These are phyloP conservation scores for Alces alces DNA, from an alignment of 2,113 vertebrate genomes.

Conservation along the genomic window DNA sequence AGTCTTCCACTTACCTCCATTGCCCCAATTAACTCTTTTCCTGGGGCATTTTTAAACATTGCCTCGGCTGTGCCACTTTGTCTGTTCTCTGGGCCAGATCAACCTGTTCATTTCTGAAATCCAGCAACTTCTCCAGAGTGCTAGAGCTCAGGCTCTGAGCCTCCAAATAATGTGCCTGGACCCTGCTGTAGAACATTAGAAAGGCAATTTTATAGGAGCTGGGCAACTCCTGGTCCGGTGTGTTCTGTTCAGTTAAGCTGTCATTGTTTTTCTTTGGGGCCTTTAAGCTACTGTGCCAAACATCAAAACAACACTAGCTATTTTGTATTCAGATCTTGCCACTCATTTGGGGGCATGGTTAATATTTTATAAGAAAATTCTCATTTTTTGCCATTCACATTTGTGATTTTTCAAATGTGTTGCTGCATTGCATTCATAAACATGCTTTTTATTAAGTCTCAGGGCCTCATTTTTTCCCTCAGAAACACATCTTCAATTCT, in stretches of 20 bases:
- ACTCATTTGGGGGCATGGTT: conserved; percentile 67
- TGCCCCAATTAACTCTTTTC: conserved; percentile 56
- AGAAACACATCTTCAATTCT: conserved; percentile 43
- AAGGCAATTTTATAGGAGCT: conserved; percentile 58
- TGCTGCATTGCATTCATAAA: conserved; percentile 62
- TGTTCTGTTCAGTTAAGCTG: conserved; percentile 60
- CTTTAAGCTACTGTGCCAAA: conserved; percentile 65
- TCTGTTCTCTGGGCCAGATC: conserved; percentile 42
- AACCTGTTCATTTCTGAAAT: conserved; percentile 38
- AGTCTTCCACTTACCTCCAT: not conserved
- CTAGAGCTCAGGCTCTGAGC: not conserved
- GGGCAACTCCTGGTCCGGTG: conserved; percentile 56
- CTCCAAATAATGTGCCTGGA: conserved; percentile 39
- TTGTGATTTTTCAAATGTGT: conserved; percentile 64
- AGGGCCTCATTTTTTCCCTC: not conserved
- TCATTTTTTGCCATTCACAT: conserved; percentile 59
- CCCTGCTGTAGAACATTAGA: conserved; percentile 39
- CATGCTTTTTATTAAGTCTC: conserved; percentile 57
- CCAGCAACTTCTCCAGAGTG: conserved; percentile 23
- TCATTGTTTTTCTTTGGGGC: conserved; percentile 59
- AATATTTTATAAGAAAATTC: conserved; percentile 73
- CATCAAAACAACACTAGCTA: conserved; percentile 61
- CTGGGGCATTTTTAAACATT: conserved; percentile 21
- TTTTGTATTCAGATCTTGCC: conserved; percentile 62
- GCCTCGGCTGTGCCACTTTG: not conserved